Evolutionary conservation across 2,797 vertebrate species (phyloP), one percentile per base, ranked within the genome.

Genomic region (Molossus alvarezi): DNA sequence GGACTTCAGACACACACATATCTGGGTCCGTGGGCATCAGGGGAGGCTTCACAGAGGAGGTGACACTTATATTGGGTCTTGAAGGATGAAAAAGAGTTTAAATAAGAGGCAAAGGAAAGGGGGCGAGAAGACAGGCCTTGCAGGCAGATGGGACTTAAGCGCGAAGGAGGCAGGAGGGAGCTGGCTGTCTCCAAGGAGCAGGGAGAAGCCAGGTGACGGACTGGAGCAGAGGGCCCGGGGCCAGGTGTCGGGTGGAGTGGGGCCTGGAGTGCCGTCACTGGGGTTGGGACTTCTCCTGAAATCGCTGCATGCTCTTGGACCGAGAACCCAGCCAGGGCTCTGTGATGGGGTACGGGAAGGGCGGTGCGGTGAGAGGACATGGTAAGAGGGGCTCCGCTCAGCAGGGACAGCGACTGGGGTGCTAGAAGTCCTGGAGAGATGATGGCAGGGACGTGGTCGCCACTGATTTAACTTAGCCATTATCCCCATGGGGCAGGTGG

Each of bases 21-120:
- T 17, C 77, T 71, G 37, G 45, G 33, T 76, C n/a, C 48, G 12
- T 33, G 33, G 67, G 33, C 25, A 87, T 72, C 84, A 75, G 76
- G 67, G 37, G 92, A 81, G 65, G 75, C 91, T 95, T 82, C 88
- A 37, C 23, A 41, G 86, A 92, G 88, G 73, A 83, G 86, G 64
- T 72, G 48, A 51, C 13, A 1, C 20, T 51, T 37, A n/a, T 55
- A 58, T 45, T 75, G 33, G 75, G 29, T 71, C 91, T 86, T 37
- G 25, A 94, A 87, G 75, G 55, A 58, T 67, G 33, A 88, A 69
- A 58, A 88, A 8, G 45, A 85, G 72, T 84, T 80, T 48, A 29
- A 62, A 72, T 25, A 62, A 73, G 72, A 83, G 57, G 25, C 57
- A 41, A 58, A 80, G 14, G 41, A 57, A 57, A 58, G 10, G 4